phyloP scores from a whole-genome alignment of 2,797 vertebrate genomes.

The Glyptemys insculpta region DNA sequence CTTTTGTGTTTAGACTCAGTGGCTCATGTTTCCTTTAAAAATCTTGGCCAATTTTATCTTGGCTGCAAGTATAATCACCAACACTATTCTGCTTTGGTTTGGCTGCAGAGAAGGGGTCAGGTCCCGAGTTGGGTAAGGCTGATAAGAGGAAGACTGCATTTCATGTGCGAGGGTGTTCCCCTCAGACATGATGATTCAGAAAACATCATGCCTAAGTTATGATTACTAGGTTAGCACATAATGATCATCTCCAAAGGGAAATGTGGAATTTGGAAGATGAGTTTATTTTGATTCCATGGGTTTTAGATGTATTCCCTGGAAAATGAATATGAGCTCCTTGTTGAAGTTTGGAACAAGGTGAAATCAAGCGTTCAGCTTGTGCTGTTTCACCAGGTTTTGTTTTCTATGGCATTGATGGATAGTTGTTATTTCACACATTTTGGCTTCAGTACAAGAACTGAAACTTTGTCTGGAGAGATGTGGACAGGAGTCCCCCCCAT shows the following conservation, averaged over 20 bases:
- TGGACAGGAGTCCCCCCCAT: background rate
- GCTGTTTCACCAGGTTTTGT: background rate
- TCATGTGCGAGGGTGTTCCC: conserved; percentile 30
- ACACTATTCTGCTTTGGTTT: conserved; percentile 25
- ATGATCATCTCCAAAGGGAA: conserved; percentile 31
- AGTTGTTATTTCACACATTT: conserved; percentile 9
- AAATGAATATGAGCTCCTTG: conserved; percentile 19
- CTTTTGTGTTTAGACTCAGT: background rate
- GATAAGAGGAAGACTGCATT: conserved; percentile 33
- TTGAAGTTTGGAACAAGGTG: conserved; percentile 17
- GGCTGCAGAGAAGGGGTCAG: conserved; percentile 25
- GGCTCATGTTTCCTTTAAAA: conserved; percentile 43
- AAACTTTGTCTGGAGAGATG: background rate
- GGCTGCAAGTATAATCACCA: conserved; percentile 34
- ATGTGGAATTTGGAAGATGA: conserved; percentile 38
- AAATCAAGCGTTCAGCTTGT: conserved; percentile 17
- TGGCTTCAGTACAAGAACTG: background rate
- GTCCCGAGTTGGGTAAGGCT: background rate
- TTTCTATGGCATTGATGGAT: conserved; percentile 41
- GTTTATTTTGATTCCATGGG: background rate
- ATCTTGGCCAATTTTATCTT: conserved; percentile 33
- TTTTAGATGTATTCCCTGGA: conserved; percentile 25
- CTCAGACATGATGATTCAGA: conserved; percentile 6
- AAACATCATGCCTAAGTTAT: conserved; percentile 26
- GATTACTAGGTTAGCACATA: conserved; percentile 2